A percentile compares a stretch with the other conserved stretches of the same genome.
These are phyloP conservation scores for Phoenicopterus ruber DNA, from an alignment of 2,113 vertebrate genomes.

Conservation along the genomic window DNA sequence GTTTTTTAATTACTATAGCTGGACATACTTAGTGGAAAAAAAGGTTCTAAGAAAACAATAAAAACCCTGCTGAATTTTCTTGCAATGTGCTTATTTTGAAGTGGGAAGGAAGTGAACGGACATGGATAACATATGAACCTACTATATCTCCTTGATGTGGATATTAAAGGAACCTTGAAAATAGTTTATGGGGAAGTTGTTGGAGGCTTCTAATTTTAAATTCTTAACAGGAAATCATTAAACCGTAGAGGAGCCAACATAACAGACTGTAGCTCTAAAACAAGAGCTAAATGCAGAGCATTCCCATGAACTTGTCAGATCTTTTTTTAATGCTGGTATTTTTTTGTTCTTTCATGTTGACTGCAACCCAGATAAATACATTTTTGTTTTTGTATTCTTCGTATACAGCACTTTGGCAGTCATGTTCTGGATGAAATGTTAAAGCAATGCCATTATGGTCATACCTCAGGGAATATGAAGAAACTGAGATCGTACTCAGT, in stretches of 20 bases:
- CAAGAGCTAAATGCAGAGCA: slow-evolving; percentile 52
- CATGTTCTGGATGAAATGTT: neutral
- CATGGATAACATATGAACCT: slow-evolving; percentile 64
- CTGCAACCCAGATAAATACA: slow-evolving; percentile 31
- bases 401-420: neutral
- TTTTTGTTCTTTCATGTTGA: slow-evolving; percentile 43
- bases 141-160: slow-evolving; percentile 64
- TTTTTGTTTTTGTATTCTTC: neutral
- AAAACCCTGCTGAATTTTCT: slow-evolving; percentile 44
- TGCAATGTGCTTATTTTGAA: slow-evolving; percentile 46
- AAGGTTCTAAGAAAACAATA: slow-evolving; percentile 23
- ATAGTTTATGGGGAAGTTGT: slow-evolving; percentile 66
- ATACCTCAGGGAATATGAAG: neutral
- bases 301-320: slow-evolving; percentile 55
- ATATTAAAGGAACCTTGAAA: slow-evolving; percentile 67
- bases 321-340: neutral
- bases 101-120: slow-evolving; percentile 51
- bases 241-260: slow-evolving; percentile 50
- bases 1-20: neutral
- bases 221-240: slow-evolving; percentile 65
- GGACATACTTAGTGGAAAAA: neutral
- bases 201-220: slow-evolving; percentile 69
- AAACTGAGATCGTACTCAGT: neutral
- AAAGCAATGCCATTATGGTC: neutral
- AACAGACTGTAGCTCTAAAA: slow-evolving; percentile 64